Evolutionary conservation across 1,140 invertebrate species (phyloP).

Genomic region (Littorina saxatilis): DNA sequence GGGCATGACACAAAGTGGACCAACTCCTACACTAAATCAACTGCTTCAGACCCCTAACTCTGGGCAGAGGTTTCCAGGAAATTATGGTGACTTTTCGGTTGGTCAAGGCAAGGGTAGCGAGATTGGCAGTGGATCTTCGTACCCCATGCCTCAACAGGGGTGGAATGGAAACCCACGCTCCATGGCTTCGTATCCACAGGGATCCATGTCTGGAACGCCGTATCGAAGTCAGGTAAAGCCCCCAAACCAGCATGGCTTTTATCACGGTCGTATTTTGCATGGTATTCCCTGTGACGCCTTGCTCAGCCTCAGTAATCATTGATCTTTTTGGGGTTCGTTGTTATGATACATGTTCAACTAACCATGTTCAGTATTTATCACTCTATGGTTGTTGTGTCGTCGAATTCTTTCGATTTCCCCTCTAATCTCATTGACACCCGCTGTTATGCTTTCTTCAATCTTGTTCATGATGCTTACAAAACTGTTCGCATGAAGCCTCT

Average conservation of each 20-base stretch:
- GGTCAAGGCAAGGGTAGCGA: constrained; percentile 60
- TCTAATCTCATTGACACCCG: no score
- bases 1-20: constrained; percentile 82
- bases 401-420: no score
- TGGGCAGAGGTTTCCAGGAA: constrained; percentile 72
- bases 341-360: no score
- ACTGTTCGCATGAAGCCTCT: no score
- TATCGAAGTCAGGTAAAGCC: constrained; percentile 64
- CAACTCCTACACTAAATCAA: constrained; percentile 93
- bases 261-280: constrained; percentile 26
- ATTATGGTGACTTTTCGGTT: constrained; percentile 72
- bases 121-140: constrained; percentile 49
- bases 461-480: no score
- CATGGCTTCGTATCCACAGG: constrained; percentile 64
- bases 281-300: no score
- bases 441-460: no score
- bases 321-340: no score
- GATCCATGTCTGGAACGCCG: constrained; percentile 50
- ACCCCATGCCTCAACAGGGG: constrained; percentile 56
- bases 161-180: constrained; percentile 61
- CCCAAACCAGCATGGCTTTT: constrained; percentile 17
- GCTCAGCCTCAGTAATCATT: no score
- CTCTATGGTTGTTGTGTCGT: no score
- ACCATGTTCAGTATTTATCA: no score
- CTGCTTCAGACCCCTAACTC: constrained; percentile 88